Conservation (phyloP, 64 coral and sea anemone genomes). For the Orbicella faveolata region DNA sequence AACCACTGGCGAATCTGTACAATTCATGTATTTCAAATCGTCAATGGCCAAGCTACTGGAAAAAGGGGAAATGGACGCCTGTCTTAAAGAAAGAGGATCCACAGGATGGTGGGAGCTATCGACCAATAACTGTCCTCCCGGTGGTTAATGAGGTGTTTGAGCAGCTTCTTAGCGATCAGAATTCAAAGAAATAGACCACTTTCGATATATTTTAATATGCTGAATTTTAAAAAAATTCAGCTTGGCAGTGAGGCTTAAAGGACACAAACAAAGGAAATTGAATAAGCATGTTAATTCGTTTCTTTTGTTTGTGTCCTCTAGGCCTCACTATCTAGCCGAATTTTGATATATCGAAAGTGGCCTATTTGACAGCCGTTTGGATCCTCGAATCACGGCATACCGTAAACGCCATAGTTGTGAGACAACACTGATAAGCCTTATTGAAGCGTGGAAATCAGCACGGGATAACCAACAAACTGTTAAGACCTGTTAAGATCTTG, state of each 20-base stretch:
- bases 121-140: slow-evolving; percentile 47
- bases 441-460: slow-evolving; percentile 28
- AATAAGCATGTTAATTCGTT: too few relatives aligned
- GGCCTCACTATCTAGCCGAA: too few relatives aligned
- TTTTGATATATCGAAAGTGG: too few relatives aligned
- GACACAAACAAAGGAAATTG: too few relatives aligned
- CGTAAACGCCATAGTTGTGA: slow-evolving; percentile 31
- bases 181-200: neutral
- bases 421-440: slow-evolving; percentile 30
- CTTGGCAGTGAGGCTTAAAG: too few relatives aligned
- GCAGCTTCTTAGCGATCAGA: slow-evolving; percentile 10
- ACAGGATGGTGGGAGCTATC: neutral
- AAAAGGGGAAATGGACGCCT: slow-evolving; percentile 11
- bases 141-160: slow-evolving; percentile 14
- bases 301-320: too few relatives aligned
- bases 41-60: slow-evolving; percentile 33
- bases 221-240: too few relatives aligned
- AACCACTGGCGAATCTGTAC: slow-evolving; percentile 20
- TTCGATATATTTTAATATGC: too few relatives aligned
- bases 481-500: slow-evolving; percentile 16
- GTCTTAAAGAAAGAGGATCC: slow-evolving; percentile 32
- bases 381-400: slow-evolving; percentile 1
- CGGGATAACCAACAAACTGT: neutral
- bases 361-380: slow-evolving; percentile 5
- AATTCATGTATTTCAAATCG: slow-evolving; percentile 33